phyloP scores from a whole-genome alignment of 2,888 invertebrate genomes.

The Aleiodes alternator region DNA sequence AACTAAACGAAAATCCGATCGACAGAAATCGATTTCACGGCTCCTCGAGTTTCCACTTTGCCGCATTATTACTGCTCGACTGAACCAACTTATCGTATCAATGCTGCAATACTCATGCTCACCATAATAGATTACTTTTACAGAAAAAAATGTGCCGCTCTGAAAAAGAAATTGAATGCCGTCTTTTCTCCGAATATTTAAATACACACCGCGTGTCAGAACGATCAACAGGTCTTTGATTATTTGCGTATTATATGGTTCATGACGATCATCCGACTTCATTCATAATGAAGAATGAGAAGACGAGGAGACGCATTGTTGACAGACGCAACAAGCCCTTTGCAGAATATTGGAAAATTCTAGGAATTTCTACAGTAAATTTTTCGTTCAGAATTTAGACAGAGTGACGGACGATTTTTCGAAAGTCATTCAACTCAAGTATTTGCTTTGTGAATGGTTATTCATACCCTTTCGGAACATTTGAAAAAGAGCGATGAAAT shows the following conservation, averaged over 20 bases:
- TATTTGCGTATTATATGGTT: constrained; percentile 28
- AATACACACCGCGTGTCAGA: not conserved
- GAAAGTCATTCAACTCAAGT: constrained; percentile 21
- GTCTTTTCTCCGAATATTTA: not conserved
- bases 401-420: constrained; percentile 26
- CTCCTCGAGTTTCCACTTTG: constrained; percentile 61
- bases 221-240: constrained; percentile 14
- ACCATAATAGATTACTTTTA: constrained; percentile 23
- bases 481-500: not conserved
- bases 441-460: constrained; percentile 17
- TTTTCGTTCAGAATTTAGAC: not conserved
- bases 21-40: constrained; percentile 66
- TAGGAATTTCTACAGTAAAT: constrained; percentile 1
- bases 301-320: not conserved
- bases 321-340: constrained; percentile 26
- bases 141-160: constrained; percentile 27
- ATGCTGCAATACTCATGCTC: constrained; percentile 33
- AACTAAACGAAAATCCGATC: constrained; percentile 58
- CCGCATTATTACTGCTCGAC: constrained; percentile 57
- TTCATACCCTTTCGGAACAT: constrained; percentile 18
- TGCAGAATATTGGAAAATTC: not conserved
- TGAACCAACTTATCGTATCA: constrained; percentile 48
- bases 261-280: constrained; percentile 8
- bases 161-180: not conserved
- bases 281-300: constrained; percentile 1